These are phyloP conservation scores for Monoplex corrugatus DNA, from an alignment of 2,888 invertebrate genomes.

Conservation along the genomic window DNA sequence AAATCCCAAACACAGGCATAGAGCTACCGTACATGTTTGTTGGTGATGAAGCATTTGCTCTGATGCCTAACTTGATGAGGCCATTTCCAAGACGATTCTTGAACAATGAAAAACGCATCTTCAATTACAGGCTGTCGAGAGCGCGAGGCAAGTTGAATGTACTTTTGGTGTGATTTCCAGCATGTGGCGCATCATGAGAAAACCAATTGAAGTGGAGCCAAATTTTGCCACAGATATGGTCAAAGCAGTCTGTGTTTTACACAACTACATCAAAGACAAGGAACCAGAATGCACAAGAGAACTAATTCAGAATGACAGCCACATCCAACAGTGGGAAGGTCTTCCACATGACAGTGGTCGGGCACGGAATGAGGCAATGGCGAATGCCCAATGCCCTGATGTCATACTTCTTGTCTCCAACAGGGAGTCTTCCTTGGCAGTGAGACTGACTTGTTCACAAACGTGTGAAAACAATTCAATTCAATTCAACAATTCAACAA, in stretches of 20 bases:
- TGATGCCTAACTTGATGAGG: background rate
- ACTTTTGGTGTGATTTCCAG: background rate
- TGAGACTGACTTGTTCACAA: too few species aligned
- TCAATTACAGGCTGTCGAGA: background rate
- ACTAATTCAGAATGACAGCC: background rate
- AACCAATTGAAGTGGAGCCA: background rate
- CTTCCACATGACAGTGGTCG: background rate
- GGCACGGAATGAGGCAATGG: background rate
- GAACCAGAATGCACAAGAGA: background rate
- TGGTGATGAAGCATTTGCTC: background rate
- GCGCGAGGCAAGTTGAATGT: background rate
- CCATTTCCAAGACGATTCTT: background rate
- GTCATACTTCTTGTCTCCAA: too few species aligned
- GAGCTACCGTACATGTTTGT: background rate
- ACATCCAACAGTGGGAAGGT: background rate
- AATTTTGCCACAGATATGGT: background rate
- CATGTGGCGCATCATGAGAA: background rate
- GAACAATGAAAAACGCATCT: too few species aligned
- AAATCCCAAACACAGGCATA: too few species aligned
- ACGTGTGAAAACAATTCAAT: too few species aligned
- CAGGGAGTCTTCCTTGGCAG: too few species aligned
- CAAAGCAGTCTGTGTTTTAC: background rate
- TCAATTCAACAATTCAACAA: too few species aligned
- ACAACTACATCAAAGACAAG: background rate
- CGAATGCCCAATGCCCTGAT: background rate